These are phyloP conservation scores for Mionectes olivaceus DNA, from an alignment of 2,797 vertebrate species.

Conservation along the genomic window DNA sequence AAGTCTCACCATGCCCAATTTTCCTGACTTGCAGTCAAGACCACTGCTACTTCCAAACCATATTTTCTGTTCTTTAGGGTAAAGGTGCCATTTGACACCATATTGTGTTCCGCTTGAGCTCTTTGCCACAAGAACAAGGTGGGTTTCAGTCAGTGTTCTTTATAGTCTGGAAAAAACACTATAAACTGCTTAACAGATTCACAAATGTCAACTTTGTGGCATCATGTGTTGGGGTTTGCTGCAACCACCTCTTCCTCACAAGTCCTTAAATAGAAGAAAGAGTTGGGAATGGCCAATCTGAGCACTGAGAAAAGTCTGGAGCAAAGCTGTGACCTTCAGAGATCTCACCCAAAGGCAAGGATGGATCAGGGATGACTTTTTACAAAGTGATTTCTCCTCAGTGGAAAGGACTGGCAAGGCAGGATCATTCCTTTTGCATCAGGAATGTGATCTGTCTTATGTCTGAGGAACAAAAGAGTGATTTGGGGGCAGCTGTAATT, in stretches of 20 bases:
- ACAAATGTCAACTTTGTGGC: background rate
- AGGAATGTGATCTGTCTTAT: background rate
- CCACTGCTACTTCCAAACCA: background rate
- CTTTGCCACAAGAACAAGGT: background rate
- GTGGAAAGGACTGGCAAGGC: background rate
- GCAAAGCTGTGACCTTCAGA: background rate
- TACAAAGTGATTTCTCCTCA: background rate
- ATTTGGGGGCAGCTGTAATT: slow-evolving; percentile 28
- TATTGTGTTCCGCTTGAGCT: background rate
- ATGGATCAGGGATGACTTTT: background rate
- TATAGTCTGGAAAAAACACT: background rate
- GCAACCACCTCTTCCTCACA: background rate
- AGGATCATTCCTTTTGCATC: background rate
- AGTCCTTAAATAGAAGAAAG: background rate
- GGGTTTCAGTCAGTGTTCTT: background rate
- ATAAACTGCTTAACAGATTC: background rate
- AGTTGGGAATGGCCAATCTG: background rate
- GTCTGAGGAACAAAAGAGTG: background rate
- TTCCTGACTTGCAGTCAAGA: background rate
- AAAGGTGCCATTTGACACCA: background rate
- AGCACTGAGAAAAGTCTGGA: background rate
- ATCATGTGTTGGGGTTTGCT: background rate
- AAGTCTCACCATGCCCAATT: background rate
- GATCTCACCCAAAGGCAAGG: background rate
- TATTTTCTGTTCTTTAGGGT: background rate